phyloP scores from a whole-genome alignment of 2,113 vertebrate genomes.

The Carettochelys insculpta region DNA sequence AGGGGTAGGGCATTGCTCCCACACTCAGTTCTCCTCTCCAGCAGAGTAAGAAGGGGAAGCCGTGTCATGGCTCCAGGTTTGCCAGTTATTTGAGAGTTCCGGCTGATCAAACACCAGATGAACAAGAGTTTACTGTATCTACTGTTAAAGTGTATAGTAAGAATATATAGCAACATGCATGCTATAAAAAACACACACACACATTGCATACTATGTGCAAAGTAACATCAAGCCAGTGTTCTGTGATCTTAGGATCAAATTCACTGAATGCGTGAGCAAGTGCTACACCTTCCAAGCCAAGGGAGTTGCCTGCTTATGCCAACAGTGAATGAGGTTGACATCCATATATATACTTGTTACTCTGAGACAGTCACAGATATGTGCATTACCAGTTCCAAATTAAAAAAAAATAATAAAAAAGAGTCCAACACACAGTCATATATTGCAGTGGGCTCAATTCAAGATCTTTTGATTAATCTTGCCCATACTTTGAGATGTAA shows the following conservation, averaged over 20 bases:
- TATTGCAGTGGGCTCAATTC: slow-evolving; percentile 41
- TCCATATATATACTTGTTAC: not conserved
- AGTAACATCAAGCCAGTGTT: not conserved
- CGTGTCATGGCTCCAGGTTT: too few species aligned
- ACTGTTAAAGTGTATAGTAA: not conserved
- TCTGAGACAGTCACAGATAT: not conserved
- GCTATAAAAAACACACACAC: not conserved
- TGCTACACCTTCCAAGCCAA: not conserved
- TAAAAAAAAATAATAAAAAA: not conserved
- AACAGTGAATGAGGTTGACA: not conserved
- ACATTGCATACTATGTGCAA: not conserved
- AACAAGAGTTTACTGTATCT: too few species aligned
- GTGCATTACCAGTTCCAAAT: not conserved
- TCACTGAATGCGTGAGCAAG: not conserved
- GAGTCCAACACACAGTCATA: slow-evolving; percentile 22
- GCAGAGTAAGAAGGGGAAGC: too few species aligned
- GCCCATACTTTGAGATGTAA: slow-evolving; percentile 68
- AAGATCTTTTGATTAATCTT: slow-evolving; percentile 54
- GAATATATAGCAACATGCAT: not conserved
- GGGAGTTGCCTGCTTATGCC: not conserved
- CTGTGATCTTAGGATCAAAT: not conserved
- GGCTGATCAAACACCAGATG: too few species aligned
- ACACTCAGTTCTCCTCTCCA: too few species aligned
- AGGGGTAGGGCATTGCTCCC: too few species aligned
- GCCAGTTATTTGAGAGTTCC: too few species aligned